Conservation (phyloP, 2,113 vertebrate species). For the Falco punctatus region DNA sequence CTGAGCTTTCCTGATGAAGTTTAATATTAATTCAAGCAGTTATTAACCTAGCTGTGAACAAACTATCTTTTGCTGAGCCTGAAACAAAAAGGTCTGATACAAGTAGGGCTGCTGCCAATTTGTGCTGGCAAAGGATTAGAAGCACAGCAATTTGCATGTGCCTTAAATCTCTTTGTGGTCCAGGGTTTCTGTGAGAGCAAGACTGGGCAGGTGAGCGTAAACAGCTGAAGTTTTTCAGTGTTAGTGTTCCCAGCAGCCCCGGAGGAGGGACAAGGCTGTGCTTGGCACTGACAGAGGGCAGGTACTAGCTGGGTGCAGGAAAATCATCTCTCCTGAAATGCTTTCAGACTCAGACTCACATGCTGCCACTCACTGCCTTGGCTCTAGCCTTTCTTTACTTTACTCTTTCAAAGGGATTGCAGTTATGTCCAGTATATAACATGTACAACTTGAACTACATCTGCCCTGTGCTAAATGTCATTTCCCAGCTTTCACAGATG, state of each 20-base stretch:
- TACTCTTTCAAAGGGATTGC: not conserved
- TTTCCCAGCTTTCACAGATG: not conserved
- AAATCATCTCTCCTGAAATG: not conserved
- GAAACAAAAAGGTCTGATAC: not conserved
- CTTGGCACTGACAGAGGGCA: conserved; percentile 17
- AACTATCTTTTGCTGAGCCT: not conserved
- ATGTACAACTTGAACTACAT: not conserved
- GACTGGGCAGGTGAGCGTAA: not conserved
- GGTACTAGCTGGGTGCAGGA: not conserved
- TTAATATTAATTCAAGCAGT: not conserved
- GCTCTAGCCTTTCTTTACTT: not conserved
- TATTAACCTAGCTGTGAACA: not conserved
- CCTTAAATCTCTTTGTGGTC: not conserved
- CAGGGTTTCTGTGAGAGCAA: not conserved
- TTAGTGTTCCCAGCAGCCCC: not conserved
- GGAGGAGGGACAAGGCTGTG: not conserved
- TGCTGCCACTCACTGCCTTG: not conserved
- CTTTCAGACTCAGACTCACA: not conserved
- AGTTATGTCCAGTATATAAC: not conserved
- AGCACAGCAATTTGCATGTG: not conserved
- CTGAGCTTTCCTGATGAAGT: not conserved
- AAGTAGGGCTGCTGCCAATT: not conserved
- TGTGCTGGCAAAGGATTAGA: not conserved
- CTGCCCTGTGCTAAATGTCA: not conserved
- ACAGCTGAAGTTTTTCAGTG: not conserved